These are phyloP conservation scores for Drosophila borborema DNA, from an alignment of 2,888 invertebrate species.

Conservation along the genomic window DNA sequence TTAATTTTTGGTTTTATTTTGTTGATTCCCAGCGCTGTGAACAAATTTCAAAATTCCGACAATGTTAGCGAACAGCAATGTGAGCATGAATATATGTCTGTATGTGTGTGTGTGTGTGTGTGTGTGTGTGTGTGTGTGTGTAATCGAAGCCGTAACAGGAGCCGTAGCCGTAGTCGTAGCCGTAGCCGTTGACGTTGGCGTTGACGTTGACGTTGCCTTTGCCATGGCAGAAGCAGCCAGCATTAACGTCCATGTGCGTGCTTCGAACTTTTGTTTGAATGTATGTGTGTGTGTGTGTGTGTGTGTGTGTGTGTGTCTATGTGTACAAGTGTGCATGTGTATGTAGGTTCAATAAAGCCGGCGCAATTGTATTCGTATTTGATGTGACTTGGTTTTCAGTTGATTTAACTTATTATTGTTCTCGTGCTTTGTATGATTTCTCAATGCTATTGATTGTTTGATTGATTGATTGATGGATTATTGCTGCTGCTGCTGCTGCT, in stretches of 20 bases:
- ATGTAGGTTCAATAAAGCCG: slow-evolving; percentile 33
- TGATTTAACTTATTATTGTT: slow-evolving; percentile 42
- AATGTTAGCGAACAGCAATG: slow-evolving; percentile 41
- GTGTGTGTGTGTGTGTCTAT: slow-evolving; percentile 1
- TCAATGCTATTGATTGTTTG: slow-evolving; percentile 52
- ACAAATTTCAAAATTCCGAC: slow-evolving; percentile 29
- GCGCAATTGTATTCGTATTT: slow-evolving; percentile 40
- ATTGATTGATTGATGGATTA: slow-evolving; percentile 49
- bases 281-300: slow-evolving; percentile 4
- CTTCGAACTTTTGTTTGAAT: slow-evolving; percentile 9
- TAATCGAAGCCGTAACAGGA: slow-evolving; percentile 37
- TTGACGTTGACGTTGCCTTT: slow-evolving; percentile 1
- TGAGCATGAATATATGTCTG: slow-evolving; percentile 32
- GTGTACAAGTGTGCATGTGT: neutral
- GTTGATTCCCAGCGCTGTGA: slow-evolving; percentile 56
- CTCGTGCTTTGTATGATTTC: slow-evolving; percentile 34
- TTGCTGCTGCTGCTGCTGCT: neutral
- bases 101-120: slow-evolving; percentile 15
- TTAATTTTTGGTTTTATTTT: slow-evolving; percentile 16
- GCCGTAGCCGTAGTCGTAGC: slow-evolving; percentile 1
- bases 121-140: slow-evolving; percentile 16
- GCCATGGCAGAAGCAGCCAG: slow-evolving; percentile 28
- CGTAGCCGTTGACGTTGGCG: neutral
- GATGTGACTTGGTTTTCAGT: slow-evolving; percentile 43
- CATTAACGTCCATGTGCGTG: slow-evolving; percentile 42